Base-by-base conservation (phyloP, 1,140 invertebrate species). In the Papilio helenus region DNA sequence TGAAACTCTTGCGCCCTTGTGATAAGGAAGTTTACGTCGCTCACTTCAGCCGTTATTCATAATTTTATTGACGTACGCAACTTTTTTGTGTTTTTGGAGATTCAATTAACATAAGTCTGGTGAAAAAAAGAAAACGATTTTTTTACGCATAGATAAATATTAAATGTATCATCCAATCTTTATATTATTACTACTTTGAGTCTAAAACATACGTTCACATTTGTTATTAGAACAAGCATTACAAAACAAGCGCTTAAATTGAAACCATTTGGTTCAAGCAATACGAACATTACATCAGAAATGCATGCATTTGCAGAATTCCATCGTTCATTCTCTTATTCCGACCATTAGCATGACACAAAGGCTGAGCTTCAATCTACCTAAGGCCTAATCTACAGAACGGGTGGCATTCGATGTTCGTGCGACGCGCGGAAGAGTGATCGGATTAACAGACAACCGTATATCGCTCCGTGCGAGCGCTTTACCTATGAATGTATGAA, bases 371-470 rank as follows among this genome's bases (percentile, higher is more conserved):
- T 79, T 82, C 81, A 83, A 84, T 86, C 80, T 81, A 82, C 80
- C 79, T 84, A 81, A 81, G 49, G 76, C 71, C 83, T 84, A 81
- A 86, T 86, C 86, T 85, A 79, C 74, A 79, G 72, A 73, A 81
- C 80, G 79, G 81, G 46, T 72, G 76, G 76, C 76, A 77, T 84
- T 83, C 82, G 79, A 83, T 79, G 84, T 81, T 83, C 80, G 81
- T 85, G 81, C 82, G 82, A 84, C 84, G 79, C 80, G 79, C 42
- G 61, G 76, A 81, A 84, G 83, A 83, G 79, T 82, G 85, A 87
- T 86, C 83, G 85, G 81, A 88, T 86, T 87, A 86, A 79, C 61
- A 79, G 80, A 72, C 78, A 46, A 26, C 42, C 72, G 42, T 73
- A 49, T 44, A 51, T 73, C 44, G 44, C 42, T 46, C 58, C 2